Evolutionary conservation across 2,888 invertebrate genomes (phyloP), one percentile per base, ranked within the genome.

Genomic region (Ochropacha duplaris): DNA sequence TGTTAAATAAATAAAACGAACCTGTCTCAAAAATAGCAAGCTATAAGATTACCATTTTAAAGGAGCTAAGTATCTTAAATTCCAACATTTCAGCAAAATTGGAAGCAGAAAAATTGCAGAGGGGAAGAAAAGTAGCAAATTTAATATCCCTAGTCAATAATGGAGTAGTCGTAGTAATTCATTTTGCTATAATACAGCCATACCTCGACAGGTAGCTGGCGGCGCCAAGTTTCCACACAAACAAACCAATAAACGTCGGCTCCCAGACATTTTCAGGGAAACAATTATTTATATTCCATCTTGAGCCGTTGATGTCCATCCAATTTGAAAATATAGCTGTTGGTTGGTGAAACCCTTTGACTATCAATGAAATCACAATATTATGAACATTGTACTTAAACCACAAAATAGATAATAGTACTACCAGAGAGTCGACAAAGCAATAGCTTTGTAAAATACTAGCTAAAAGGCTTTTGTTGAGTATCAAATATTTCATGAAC

Each of bases 161-260:
- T 74, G 69, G 71, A 66, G 66, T 65, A 71, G 65, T 73, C 63
- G 65, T 68, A n/a, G n/a, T 74, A 34, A 52, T 52, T 52, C 51
- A 52, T 34, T 52, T 69, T 73, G 69, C 75, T 73, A 71, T 70
- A 69, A 66, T 68, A 70, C 65, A 56, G 36, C 49, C 28, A 39
- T 22, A 54, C 57, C 57, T 51, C 56, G 67, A 71, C 83, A 86
- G 87, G 86, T 83, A 81, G 74, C 67, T 68, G 77, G 62, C 61
- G 64, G 62, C 78, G 84, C 83, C 86, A 80, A 75, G 67, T 78
- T 79, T 71, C 72, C 74, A 71, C 71, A 74, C 83, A 88, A 88
- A 89, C 87, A 89, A 79, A 87, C 84, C 87, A 83, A 89, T 89
- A 89, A 89, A 87, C 71, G 84, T 86, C 83, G 73, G 77, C 77